phyloP scores from a whole-genome alignment of 1,140 invertebrate genomes.

The Lepidostoma basale region DNA sequence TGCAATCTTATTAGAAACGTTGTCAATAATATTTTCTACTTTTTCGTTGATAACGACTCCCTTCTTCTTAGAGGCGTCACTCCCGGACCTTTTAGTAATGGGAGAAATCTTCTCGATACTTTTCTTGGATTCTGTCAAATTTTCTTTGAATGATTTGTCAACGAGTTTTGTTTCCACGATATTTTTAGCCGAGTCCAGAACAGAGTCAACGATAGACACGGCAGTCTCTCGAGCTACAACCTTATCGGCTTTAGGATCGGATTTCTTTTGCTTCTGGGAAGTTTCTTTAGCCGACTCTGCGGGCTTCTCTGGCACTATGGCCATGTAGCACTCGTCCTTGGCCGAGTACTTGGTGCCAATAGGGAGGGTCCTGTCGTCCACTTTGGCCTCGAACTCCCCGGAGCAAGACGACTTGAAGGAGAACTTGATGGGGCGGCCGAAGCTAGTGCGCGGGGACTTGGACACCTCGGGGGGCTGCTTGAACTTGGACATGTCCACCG shows the following conservation, averaged over 20 bases:
- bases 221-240: constrained; percentile 38
- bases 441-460: constrained; percentile 44
- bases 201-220: constrained; percentile 40
- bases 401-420: constrained; percentile 44
- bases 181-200: constrained; percentile 45
- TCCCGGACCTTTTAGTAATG: constrained; percentile 11
- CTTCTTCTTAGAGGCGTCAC: neutral
- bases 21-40: neutral
- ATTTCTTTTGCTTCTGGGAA: constrained; percentile 14
- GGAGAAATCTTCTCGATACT: constrained; percentile 5
- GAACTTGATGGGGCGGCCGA: constrained; percentile 44
- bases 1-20: neutral
- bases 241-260: constrained; percentile 14
- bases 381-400: constrained; percentile 41
- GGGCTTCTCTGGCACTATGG: constrained; percentile 35
- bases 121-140: constrained; percentile 9
- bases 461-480: constrained; percentile 39
- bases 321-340: constrained; percentile 42
- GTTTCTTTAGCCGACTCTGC: constrained; percentile 16
- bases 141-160: constrained; percentile 36
- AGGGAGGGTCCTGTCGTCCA: constrained; percentile 43
- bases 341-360: constrained; percentile 43
- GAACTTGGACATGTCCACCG: constrained; percentile 35
- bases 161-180: constrained; percentile 35
- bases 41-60: neutral